phyloP scores from a whole-genome alignment of 2,797 vertebrate species.

The Melanotaenia maccullochi region DNA sequence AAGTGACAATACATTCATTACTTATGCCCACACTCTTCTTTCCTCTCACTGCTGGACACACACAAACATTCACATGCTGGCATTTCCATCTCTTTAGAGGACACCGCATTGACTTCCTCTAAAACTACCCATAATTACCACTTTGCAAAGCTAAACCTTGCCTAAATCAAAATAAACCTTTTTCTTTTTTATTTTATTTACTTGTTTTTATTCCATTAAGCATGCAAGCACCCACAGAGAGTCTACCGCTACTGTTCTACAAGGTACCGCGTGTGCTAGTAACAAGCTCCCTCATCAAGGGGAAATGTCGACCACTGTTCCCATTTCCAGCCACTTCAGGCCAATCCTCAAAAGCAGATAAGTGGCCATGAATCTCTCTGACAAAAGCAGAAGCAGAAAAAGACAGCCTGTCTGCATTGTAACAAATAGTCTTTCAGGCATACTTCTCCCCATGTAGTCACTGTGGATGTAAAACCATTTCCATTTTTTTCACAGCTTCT shows the following conservation, averaged over 20 bases:
- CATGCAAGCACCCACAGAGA: conserved; percentile 1
- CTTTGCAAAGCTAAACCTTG: conserved; percentile 1
- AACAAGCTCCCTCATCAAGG: conserved; percentile 26
- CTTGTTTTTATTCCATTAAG: background rate
- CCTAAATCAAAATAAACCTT: background rate
- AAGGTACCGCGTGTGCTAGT: conserved; percentile 7
- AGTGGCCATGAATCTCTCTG: background rate
- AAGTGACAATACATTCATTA: conserved; percentile 76
- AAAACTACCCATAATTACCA: background rate
- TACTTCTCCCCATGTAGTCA: background rate
- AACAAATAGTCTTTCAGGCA: background rate
- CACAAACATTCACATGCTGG: conserved; percentile 10
- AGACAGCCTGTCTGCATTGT: background rate
- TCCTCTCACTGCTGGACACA: conserved; percentile 28
- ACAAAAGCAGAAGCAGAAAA: background rate
- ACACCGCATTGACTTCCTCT: background rate
- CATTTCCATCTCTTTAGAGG: conserved; percentile 12
- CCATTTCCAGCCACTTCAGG: conserved; percentile 26
- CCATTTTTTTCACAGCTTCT: background rate
- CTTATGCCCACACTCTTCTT: conserved; percentile 55
- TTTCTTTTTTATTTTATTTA: background rate
- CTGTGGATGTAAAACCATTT: background rate
- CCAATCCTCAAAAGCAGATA: background rate
- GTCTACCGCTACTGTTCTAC: conserved; percentile 8
- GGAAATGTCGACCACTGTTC: conserved; percentile 29